Evolutionary conservation across 2,888 invertebrate genomes (phyloP), one percentile per base, ranked within the genome.

Genomic region (Theodoxus fluviatilis): DNA sequence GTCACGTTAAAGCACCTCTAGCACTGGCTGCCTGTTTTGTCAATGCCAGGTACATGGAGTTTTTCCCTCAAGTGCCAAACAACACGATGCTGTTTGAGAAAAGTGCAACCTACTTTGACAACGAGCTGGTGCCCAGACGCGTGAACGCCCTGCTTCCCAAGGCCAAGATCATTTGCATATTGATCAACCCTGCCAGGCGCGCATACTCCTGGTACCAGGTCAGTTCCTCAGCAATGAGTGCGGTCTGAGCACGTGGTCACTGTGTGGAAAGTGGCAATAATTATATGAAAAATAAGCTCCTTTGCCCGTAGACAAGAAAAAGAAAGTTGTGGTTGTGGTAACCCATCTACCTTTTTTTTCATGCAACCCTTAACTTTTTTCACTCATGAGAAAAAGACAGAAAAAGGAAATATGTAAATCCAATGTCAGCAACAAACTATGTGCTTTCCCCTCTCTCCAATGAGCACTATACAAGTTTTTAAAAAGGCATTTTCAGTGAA

Each of bases 91-190:
- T 92, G 94, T 83, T 98, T 88, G 99, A 99, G 89, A 99, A 99
- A 89, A 97, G 97, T 74, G 98, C 99, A 68, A 99, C 96, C 22
- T 99, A 99, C 89, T 99, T 99, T 88, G 98, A 99, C 87, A 95
- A 95, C 4, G 95, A 96, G 78, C 87, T 94, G 74, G 97, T 96
- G 63, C 97, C 98, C 12, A 91, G 92, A 79, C 90, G 98, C 59
- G 94, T 94, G 0, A 94, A 94, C 85, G 93, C 96, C 0, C 89
- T 98, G 55, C 88, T 98, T 69, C 98, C 98, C 0, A 92, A 93
- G 82, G 94, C 95, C 2, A 97, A 95, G 89, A 90, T 99, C 77
- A 93, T 91, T 49, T 85, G 87, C 47, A 88, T 90, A 67, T 77
- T 90, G 2, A 85, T 87, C 25, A 86, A 88, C 81, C 90, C 90